Conservation (phyloP, 2,888 invertebrate species). For the Clitarchus hookeri region DNA sequence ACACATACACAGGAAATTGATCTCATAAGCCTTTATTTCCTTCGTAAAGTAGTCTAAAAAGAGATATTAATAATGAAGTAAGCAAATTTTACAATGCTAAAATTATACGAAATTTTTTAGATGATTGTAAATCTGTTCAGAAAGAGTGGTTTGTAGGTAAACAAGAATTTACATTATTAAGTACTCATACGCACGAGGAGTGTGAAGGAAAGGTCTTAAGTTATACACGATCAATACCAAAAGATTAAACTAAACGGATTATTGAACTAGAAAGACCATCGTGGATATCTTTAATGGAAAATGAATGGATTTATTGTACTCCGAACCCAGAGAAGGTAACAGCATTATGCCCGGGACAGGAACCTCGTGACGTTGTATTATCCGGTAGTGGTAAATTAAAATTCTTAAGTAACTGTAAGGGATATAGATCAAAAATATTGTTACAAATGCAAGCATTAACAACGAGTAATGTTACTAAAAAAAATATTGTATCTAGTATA, state of each 20-base stretch:
- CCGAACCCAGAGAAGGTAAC: neutral
- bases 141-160: neutral
- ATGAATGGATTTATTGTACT: neutral
- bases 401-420: neutral
- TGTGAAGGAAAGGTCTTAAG: neutral
- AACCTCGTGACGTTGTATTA: neutral
- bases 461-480: too few species aligned
- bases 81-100: conserved; percentile 15
- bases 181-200: neutral
- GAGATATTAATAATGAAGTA: too few species aligned
- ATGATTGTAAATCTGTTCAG: too few species aligned
- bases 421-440: too few species aligned
- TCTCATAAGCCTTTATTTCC: too few species aligned
- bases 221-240: neutral
- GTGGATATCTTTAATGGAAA: neutral
- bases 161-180: neutral
- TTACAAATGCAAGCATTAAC: too few species aligned
- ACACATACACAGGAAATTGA: too few species aligned
- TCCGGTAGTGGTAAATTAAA: neutral
- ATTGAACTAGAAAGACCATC: neutral
- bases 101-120: neutral
- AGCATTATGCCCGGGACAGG: neutral
- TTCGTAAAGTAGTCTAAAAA: too few species aligned
- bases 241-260: neutral
- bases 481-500: too few species aligned